phyloP scores from a whole-genome alignment of 2,113 vertebrate species.

The Crotalus tigris region DNA sequence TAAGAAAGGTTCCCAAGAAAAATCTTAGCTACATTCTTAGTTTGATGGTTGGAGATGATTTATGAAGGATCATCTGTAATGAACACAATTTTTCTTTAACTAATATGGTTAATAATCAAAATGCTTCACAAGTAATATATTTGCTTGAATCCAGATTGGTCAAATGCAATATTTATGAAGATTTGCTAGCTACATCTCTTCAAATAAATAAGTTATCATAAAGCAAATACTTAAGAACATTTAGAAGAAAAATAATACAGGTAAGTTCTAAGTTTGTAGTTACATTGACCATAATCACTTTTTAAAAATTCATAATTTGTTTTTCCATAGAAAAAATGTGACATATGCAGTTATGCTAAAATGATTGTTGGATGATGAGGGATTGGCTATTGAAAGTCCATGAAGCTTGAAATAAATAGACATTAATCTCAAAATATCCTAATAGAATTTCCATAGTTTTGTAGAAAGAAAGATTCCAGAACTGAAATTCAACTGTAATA shows the following conservation, averaged over 20 bases:
- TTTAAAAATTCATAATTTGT: neutral
- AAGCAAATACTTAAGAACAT: neutral
- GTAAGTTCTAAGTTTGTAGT: neutral
- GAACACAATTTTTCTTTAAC: neutral
- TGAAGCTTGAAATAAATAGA: neutral
- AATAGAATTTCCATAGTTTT: neutral
- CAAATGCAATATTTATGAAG: slow-evolving; percentile 20
- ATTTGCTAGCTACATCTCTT: slow-evolving; percentile 8
- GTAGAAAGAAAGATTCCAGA: neutral
- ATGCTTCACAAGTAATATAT: neutral
- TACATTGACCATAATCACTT: neutral
- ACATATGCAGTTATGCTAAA: neutral
- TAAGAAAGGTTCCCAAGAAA: neutral
- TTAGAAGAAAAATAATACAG: neutral
- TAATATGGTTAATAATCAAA: neutral
- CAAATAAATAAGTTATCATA: slow-evolving; percentile 6
- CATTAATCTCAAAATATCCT: neutral
- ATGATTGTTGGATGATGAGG: neutral
- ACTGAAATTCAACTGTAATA: neutral
- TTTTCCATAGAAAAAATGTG: neutral
- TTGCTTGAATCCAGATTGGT: slow-evolving; percentile 10
- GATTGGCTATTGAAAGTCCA: neutral
- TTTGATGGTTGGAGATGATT: neutral
- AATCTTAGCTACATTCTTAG: neutral
- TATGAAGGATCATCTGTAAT: neutral